These are phyloP conservation scores for Pollimyrus isidori DNA, from an alignment of 2,113 vertebrate species.

Conservation along the genomic window DNA sequence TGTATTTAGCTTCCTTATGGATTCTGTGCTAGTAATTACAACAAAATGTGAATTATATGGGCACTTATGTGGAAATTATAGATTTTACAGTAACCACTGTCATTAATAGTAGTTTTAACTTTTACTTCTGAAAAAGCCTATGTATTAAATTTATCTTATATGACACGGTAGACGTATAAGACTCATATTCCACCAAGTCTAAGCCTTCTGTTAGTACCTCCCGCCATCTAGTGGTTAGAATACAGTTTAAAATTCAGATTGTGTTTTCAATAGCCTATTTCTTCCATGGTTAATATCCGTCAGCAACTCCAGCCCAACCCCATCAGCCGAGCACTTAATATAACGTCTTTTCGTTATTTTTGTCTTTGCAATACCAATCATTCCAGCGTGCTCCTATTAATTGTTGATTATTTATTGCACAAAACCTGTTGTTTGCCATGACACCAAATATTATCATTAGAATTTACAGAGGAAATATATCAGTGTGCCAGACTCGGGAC, in stretches of 20 bases:
- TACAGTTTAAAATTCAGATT: background rate
- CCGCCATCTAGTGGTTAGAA: constrained; percentile 26
- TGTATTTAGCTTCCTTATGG: background rate
- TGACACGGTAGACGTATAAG: background rate
- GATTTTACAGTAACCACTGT: background rate
- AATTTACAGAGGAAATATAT: background rate
- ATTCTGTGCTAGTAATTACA: background rate
- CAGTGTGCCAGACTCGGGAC: background rate
- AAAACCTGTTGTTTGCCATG: background rate
- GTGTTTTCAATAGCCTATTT: background rate
- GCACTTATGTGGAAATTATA: background rate
- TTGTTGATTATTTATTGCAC: background rate
- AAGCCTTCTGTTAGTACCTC: background rate
- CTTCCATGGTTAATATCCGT: background rate
- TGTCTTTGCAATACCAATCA: background rate
- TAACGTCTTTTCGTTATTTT: background rate
- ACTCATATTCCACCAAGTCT: background rate
- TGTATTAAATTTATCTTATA: background rate
- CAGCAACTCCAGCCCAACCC: background rate
- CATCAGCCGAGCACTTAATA: background rate
- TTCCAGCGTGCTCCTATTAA: background rate
- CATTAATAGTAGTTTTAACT: background rate
- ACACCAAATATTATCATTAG: background rate
- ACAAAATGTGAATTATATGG: background rate
- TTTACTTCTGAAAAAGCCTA: background rate